phyloP scores from a whole-genome alignment of 2,888 invertebrate species.

The Syrphus vitripennis region DNA sequence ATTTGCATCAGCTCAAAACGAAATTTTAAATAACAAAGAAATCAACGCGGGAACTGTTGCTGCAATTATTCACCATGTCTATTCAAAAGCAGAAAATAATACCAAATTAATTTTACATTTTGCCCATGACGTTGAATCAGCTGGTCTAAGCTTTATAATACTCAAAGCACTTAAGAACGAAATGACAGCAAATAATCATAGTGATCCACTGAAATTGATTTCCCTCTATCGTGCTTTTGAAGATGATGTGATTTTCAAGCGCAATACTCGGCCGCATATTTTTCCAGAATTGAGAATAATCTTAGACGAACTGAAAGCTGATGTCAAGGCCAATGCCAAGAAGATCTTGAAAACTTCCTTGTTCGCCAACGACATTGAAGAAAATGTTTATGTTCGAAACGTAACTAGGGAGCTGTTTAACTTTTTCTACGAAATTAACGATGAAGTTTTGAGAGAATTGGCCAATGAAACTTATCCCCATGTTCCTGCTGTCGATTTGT shows the following conservation, averaged over 20 bases:
- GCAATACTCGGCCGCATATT: fast-evolving
- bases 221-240: not conserved
- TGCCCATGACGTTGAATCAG: not conserved
- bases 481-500: not conserved
- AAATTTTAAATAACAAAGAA: not conserved
- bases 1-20: not conserved
- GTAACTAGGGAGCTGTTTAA: not conserved
- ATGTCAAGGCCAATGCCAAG: not conserved
- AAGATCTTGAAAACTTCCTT: not conserved
- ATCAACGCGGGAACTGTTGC: not conserved
- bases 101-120: constrained; percentile 6
- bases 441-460: constrained; percentile 1
- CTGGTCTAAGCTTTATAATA: not conserved
- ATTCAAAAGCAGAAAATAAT: constrained; percentile 6
- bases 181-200: constrained; percentile 28
- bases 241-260: not conserved
- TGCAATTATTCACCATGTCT: constrained; percentile 4
- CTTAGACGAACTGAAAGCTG: not conserved
- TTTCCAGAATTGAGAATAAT: not conserved
- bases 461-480: not conserved
- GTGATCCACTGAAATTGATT: constrained; percentile 20
- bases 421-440: not conserved
- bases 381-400: not conserved
- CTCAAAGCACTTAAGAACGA: not conserved
- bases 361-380: not conserved